These are phyloP conservation scores for Anas bahamensis DNA, from an alignment of 2,797 vertebrate species.

Conservation along the genomic window DNA sequence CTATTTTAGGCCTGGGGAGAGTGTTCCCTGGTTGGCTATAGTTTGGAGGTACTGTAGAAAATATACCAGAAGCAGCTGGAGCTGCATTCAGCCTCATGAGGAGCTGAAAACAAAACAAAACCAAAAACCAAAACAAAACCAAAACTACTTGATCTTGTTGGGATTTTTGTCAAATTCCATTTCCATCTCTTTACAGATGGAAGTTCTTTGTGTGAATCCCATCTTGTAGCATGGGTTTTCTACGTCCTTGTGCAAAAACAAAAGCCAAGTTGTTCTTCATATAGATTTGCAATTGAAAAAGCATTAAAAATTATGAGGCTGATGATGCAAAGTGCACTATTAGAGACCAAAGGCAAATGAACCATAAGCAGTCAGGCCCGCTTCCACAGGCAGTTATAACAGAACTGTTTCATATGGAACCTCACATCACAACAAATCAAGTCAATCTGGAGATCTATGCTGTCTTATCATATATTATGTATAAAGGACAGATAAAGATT, in stretches of 20 bases:
- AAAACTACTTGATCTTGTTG: background rate
- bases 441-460: background rate
- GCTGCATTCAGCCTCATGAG: conserved; percentile 37
- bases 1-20: background rate
- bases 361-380: background rate
- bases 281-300: background rate
- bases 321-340: background rate
- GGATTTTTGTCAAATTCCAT: conserved; percentile 5
- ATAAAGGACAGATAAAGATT: background rate
- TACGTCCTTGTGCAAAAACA: background rate
- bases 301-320: background rate
- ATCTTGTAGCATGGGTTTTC: background rate
- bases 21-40: background rate
- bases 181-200: conserved; percentile 11
- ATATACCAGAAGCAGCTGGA: conserved; percentile 3
- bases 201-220: conserved; percentile 30
- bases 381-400: background rate
- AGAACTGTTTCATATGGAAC: background rate
- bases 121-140: background rate
- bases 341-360: background rate
- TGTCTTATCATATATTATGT: background rate
- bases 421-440: background rate
- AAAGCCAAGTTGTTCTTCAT: background rate
- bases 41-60: conserved; percentile 18
- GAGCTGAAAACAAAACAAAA: background rate